phyloP scores from a whole-genome alignment of 1,140 invertebrate genomes.

The Tetragonula clypearis region DNA sequence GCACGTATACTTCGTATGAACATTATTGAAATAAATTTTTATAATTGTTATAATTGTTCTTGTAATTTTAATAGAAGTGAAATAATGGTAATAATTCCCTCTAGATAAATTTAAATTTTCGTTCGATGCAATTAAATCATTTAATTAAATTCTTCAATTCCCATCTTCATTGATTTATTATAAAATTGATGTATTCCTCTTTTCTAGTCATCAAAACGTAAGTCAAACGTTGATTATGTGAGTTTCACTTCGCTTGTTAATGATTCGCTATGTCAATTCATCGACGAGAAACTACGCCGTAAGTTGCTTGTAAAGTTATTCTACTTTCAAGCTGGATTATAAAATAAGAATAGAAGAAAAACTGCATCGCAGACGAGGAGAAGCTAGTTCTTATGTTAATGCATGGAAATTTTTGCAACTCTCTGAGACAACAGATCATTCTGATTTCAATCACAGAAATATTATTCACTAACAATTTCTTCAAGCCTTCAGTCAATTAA shows the following conservation, averaged over 20 bases:
- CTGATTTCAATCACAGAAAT: no score
- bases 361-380: not conserved
- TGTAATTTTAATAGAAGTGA: not conserved
- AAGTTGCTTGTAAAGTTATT: not conserved
- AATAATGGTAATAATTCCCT: not conserved
- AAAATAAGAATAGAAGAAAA: not conserved
- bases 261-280: not conserved
- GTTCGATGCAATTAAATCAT: no score
- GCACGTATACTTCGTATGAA: not conserved
- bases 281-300: constrained; percentile 16
- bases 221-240: constrained; percentile 5
- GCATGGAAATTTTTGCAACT: not conserved
- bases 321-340: not conserved
- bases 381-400: not conserved
- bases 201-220: not conserved
- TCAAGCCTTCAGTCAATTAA: no score
- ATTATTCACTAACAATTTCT: no score
- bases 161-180: not conserved
- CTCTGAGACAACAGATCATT: no score
- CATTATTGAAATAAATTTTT: not conserved
- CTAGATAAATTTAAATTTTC: not conserved
- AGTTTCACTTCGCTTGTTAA: not conserved
- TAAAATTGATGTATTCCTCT: not conserved
- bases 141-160: not conserved
- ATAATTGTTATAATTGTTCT: not conserved